Conservation (phyloP, 23 tunicate genomes). For the Aplidium turbinatum region DNA sequence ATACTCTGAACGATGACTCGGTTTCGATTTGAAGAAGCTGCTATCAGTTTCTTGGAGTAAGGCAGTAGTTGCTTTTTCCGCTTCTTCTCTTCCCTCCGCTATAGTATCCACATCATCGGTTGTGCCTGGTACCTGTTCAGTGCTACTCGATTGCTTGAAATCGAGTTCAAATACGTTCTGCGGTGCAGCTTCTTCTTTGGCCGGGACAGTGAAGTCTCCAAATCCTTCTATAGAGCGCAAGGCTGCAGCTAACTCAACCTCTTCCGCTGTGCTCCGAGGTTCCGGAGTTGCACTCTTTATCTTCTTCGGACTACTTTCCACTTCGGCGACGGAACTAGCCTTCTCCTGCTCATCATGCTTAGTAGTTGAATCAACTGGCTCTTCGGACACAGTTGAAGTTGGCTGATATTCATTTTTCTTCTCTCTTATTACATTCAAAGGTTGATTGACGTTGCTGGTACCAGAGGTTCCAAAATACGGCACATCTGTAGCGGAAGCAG, state of each 20-base stretch:
- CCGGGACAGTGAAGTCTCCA: constrained; percentile 44
- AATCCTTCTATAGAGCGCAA: constrained; percentile 78
- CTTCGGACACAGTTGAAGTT: no score
- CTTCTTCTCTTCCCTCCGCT: constrained; percentile 40
- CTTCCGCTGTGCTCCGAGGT: constrained; percentile 70
- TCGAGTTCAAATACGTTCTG: neutral
- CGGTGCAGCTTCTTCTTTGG: neutral
- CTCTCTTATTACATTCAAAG: no score
- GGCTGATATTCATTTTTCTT: no score
- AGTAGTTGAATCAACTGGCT: no score
- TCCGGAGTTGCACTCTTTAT: constrained; percentile 17
- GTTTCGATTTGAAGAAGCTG: no score
- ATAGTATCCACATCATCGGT: constrained; percentile 1
- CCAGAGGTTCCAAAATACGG: no score
- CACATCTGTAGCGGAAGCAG: neutral
- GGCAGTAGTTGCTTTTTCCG: constrained; percentile 52
- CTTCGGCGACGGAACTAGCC: neutral
- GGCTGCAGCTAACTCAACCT: constrained; percentile 87
- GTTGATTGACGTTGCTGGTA: no score
- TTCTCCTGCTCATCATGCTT: no score
- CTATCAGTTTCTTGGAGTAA: constrained; percentile 32
- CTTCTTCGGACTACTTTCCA: constrained; percentile 6
- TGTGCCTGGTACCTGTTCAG: neutral
- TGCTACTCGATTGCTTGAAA: neutral
- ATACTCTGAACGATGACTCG: no score